phyloP scores from a whole-genome alignment of 2,888 invertebrate species.

The Athalia rosae region DNA sequence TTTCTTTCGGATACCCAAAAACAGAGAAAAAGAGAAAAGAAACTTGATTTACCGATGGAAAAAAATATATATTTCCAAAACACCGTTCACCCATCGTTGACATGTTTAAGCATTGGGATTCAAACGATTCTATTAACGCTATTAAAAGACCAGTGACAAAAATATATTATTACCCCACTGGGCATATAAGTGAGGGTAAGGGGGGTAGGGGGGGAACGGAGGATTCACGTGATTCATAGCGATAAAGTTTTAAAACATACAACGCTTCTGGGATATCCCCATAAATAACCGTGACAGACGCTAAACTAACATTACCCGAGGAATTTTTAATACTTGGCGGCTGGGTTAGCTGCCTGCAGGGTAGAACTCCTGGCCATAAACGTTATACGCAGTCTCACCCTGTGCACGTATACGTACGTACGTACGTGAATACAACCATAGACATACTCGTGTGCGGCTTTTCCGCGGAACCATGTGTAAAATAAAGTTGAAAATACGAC shows the following conservation, averaged over 20 bases:
- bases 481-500: conserved; percentile 39
- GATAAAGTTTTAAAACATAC: conserved; percentile 62
- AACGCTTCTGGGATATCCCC: conserved; percentile 58
- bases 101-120: neutral
- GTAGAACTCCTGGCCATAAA: conserved; percentile 1
- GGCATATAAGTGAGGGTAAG: neutral
- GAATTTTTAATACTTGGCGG: conserved; percentile 53
- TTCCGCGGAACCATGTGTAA: conserved; percentile 3
- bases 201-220: conserved; percentile 38
- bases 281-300: conserved; percentile 59
- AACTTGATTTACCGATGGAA: no score
- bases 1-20: no score
- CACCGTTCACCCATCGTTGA: no score
- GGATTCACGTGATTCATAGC: conserved; percentile 56
- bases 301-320: conserved; percentile 48
- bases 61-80: no score
- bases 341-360: conserved; percentile 48
- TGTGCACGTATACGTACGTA: neutral
- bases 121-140: neutral
- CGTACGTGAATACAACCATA: no score
- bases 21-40: no score
- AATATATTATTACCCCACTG: neutral
- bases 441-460: neutral
- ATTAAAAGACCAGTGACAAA: conserved; percentile 48
- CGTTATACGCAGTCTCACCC: neutral